A percentile compares a stretch with the other conserved stretches of the same genome.
Conservation (phyloP, 2,113 vertebrate genomes). For the Helogale parvula region DNA sequence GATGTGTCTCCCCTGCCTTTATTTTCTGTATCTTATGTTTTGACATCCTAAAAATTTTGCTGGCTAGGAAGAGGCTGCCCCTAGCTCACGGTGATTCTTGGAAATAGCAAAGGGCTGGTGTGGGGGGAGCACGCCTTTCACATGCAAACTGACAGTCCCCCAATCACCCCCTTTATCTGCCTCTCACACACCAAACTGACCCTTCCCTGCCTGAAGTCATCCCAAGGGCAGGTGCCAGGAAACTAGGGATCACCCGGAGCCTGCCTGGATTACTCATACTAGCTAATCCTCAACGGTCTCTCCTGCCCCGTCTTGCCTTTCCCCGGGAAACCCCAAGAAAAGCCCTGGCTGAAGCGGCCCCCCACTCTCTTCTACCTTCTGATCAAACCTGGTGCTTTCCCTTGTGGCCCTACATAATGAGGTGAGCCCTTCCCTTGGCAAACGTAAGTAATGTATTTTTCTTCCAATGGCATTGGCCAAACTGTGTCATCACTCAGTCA, state of each 20-base stretch:
- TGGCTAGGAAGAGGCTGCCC: neutral
- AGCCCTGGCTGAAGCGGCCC: neutral
- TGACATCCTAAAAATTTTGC: neutral
- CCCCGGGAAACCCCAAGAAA: neutral
- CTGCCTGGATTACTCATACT: neutral
- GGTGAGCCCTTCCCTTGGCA: neutral
- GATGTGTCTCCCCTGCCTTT: neutral
- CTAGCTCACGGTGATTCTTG: neutral
- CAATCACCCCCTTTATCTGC: neutral
- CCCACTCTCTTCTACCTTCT: neutral
- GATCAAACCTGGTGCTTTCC: too few relatives aligned
- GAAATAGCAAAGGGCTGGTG: neutral
- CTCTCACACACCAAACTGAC: neutral
- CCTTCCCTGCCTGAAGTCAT: neutral
- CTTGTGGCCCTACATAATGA: neutral
- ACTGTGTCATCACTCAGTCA: neutral
- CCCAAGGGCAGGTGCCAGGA: neutral
- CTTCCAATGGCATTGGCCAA: neutral
- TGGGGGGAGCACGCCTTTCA: neutral
- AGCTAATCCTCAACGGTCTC: neutral
- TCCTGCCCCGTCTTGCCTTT: too few relatives aligned
- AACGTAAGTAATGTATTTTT: neutral
- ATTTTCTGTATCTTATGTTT: neutral
- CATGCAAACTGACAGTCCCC: neutral
- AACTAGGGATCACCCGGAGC: neutral